phyloP scores from a whole-genome alignment of 2,888 invertebrate species.

The Colostygia pectinataria region DNA sequence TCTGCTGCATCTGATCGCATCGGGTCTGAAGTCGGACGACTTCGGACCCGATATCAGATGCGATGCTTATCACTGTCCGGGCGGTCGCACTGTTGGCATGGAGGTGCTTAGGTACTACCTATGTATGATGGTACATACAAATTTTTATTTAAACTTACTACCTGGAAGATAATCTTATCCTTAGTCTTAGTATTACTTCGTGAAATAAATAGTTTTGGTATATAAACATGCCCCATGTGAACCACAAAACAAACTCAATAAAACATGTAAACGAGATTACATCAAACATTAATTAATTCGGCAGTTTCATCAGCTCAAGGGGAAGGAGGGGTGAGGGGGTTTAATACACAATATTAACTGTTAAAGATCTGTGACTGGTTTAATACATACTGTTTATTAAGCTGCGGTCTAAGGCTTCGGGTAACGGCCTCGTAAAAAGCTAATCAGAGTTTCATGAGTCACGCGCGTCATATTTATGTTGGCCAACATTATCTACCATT shows the following conservation, averaged over 20 bases:
- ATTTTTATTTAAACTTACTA: too few species aligned
- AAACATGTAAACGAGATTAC: conserved; percentile 22
- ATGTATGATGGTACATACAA: too few species aligned
- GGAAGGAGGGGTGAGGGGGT: neutral
- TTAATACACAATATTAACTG: conserved; percentile 3
- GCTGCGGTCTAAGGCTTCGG: conserved; percentile 4
- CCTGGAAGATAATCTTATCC: too few species aligned
- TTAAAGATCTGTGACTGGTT: neutral
- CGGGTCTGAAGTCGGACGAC: too few species aligned
- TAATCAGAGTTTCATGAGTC: conserved; percentile 42
- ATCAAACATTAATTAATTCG: conserved; percentile 34
- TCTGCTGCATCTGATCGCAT: too few species aligned
- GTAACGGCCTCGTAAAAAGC: conserved; percentile 38
- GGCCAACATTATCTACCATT: conserved; percentile 15
- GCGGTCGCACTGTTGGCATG: neutral
- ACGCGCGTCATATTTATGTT: conserved; percentile 24
- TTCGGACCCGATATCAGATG: neutral
- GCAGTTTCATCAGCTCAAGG: conserved; percentile 19
- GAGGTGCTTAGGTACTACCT: too few species aligned
- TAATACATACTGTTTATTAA: neutral
- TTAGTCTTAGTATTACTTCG: too few species aligned
- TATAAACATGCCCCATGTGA: neutral
- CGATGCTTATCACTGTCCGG: neutral
- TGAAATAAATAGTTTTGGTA: neutral
- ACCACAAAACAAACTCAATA: conserved; percentile 16